Base-by-base conservation (phyloP, 2,113 vertebrate species). In the Myiozetetes cayanensis region DNA sequence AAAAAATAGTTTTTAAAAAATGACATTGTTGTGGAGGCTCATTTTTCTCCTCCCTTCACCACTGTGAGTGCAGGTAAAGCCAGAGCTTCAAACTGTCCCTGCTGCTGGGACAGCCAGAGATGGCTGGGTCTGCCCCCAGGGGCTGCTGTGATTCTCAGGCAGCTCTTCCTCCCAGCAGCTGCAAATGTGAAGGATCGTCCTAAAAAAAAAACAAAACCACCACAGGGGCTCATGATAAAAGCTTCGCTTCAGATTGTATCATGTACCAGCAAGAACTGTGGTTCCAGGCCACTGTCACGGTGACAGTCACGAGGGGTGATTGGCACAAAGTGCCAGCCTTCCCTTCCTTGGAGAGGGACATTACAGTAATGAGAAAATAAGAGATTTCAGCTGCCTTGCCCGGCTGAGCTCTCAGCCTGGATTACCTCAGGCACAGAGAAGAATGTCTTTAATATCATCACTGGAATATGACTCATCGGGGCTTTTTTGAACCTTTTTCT, bases 381-480 rank as follows among this genome's bases (percentile, higher is more conserved):
- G n/a, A 82, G 23, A 47, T 44, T 73, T 55, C 87, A 43, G 78
- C 73, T 74, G 89, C 88, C 44, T 49, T 37, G 66, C 70, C 55
- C 76, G 74, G 84, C 85, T 61, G 88, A 76, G 85, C 46, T 56
- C 78, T 35, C 85, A 87, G 87, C 35, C 22, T 43, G 14, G 24
- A 23, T 81, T 71, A 76, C 88, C 77, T 65, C 44, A 1, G 86
- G 74, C 66, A 85, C 59, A 37, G 87, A 85, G 79, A 93, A 65
- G 87, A 82, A 96, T 81, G 87, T 35, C 79, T 81, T 80, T 89
- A 80, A 91, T 62, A 70, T 35, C 75, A 17, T 70, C 81, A 7
- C 70, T 5, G 66, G 52, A 41, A 83, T 65, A 9, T 59, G 92
- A 95, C 56, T 93, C 94, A 92, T 46, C 0, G 0, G 39, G 46